A percentile compares a stretch with the other conserved stretches of the same genome.
Evolutionary conservation across 2,797 vertebrate species (phyloP).

Genomic region (Fundulus diaphanus): DNA sequence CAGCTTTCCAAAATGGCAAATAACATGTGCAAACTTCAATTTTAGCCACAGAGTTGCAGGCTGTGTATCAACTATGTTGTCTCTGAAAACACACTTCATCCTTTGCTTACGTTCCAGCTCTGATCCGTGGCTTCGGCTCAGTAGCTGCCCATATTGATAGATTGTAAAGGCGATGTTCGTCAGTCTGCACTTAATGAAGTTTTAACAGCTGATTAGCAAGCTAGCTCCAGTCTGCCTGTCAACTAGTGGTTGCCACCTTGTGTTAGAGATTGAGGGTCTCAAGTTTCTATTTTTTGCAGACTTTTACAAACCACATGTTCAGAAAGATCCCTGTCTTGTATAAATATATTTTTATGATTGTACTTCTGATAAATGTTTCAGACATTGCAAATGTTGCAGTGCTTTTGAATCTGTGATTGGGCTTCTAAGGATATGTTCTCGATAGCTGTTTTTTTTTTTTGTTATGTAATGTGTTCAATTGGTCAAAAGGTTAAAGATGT

Average conservation of each 20-base stretch:
- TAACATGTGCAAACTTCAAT: slow-evolving; percentile 27
- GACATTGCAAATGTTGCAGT: slow-evolving; percentile 72
- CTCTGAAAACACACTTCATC: background rate
- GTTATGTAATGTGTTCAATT: slow-evolving; percentile 75
- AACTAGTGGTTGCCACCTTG: slow-evolving; percentile 70
- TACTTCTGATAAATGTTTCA: slow-evolving; percentile 79
- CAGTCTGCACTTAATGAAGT: slow-evolving; percentile 65
- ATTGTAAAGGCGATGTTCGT: slow-evolving; percentile 65
- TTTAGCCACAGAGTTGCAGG: slow-evolving; percentile 15
- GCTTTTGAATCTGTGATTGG: slow-evolving; percentile 79
- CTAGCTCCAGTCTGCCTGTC: slow-evolving; percentile 68
- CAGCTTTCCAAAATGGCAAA: slow-evolving; percentile 42
- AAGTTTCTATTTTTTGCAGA: slow-evolving; percentile 58
- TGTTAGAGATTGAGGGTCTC: slow-evolving; percentile 69
- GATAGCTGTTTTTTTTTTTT: slow-evolving; percentile 76
- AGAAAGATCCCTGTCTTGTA: slow-evolving; percentile 67
- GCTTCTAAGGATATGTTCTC: slow-evolving; percentile 79
- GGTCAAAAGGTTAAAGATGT: slow-evolving; percentile 76
- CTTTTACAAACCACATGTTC: slow-evolving; percentile 72
- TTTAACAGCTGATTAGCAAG: slow-evolving; percentile 57
- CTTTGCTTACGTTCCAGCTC: slow-evolving; percentile 19
- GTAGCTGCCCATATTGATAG: slow-evolving; percentile 53
- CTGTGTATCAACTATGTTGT: slow-evolving; percentile 26
- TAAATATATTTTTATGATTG: slow-evolving; percentile 80
- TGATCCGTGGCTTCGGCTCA: slow-evolving; percentile 42